Percentiles rank a stretch among this genome's conserved stretches.
These are phyloP conservation scores for Pammene fasciana DNA, from an alignment of 2,888 invertebrate genomes.

Conservation along the genomic window DNA sequence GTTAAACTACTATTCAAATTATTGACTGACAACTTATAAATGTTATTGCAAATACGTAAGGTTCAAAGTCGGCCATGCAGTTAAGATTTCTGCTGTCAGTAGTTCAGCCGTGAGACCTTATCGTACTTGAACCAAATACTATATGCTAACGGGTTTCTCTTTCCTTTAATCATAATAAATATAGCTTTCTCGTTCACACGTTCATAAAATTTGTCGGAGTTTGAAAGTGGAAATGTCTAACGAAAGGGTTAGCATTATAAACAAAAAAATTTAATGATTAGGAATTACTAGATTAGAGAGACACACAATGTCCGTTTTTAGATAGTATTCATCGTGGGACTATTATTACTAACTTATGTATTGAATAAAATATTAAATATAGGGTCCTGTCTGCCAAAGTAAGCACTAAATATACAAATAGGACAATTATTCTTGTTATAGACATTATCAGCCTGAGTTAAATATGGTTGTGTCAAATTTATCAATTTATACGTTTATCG, in stretches of 20 bases:
- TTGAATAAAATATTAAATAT: too few relatives aligned
- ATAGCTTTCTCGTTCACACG: constrained; percentile 28
- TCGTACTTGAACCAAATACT: constrained; percentile 33
- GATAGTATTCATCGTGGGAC: too few relatives aligned
- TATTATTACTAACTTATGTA: too few relatives aligned
- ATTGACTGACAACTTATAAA: too few relatives aligned
- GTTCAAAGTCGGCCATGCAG: too few relatives aligned
- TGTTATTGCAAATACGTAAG: too few relatives aligned
- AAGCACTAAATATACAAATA: too few relatives aligned
- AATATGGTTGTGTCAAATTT: background rate
- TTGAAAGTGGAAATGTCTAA: constrained; percentile 4
- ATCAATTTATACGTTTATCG: background rate
- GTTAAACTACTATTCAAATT: background rate
- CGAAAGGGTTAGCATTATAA: background rate
- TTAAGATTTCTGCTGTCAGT: constrained; percentile 2
- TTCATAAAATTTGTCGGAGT: constrained; percentile 8
- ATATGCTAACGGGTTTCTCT: constrained; percentile 32
- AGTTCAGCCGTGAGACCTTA: constrained; percentile 37
- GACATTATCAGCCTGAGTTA: background rate
- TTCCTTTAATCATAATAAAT: constrained; percentile 38
- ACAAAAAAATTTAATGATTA: background rate
- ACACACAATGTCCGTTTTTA: background rate
- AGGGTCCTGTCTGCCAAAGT: too few relatives aligned
- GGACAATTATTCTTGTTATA: background rate
- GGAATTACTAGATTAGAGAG: background rate